A percentile compares a stretch with the other conserved stretches of the same genome.
These are phyloP conservation scores for Sphaerodactylus townsendi DNA, from an alignment of 2,113 vertebrate species.

Conservation along the genomic window DNA sequence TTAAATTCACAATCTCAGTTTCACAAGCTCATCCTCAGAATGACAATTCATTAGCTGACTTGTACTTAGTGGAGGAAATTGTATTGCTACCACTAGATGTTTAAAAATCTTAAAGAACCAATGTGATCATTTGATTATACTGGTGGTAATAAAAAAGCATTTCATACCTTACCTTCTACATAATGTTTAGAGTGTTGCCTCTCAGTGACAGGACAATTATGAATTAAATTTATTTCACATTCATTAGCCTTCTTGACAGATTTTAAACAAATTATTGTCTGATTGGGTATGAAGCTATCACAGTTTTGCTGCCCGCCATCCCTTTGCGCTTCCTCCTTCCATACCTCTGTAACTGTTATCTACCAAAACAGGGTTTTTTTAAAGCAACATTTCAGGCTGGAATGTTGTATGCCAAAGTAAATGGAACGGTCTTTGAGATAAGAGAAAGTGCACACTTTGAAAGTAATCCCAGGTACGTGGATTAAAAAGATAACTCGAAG, in stretches of 20 bases:
- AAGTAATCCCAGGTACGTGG: constrained; percentile 75
- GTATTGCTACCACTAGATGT: constrained; percentile 1
- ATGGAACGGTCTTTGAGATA: constrained; percentile 67
- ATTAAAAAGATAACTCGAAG: constrained; percentile 77
- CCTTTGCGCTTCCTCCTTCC: neutral
- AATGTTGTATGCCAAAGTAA: constrained; percentile 56
- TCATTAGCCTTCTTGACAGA: constrained; percentile 45
- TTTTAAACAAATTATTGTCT: constrained; percentile 25
- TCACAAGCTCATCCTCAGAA: constrained; percentile 20
- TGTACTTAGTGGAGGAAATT: constrained; percentile 26
- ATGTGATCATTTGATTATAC: neutral
- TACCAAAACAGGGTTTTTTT: constrained; percentile 33
- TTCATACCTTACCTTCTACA: constrained; percentile 23
- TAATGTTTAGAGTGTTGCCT: constrained; percentile 35
- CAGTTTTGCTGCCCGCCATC: neutral
- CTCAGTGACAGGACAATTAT: constrained; percentile 32
- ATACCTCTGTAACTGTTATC: constrained; percentile 38
- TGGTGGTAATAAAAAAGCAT: constrained; percentile 1
- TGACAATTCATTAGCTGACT: constrained; percentile 27
- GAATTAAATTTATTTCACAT: constrained; percentile 39
- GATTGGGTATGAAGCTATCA: neutral
- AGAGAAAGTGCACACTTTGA: constrained; percentile 68
- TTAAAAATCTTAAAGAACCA: constrained; percentile 17
- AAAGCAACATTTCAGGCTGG: constrained; percentile 1
- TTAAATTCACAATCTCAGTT: constrained; percentile 17